Evolutionary conservation across 1,140 invertebrate species (phyloP).

Genomic region (Eurosta solidaginis): DNA sequence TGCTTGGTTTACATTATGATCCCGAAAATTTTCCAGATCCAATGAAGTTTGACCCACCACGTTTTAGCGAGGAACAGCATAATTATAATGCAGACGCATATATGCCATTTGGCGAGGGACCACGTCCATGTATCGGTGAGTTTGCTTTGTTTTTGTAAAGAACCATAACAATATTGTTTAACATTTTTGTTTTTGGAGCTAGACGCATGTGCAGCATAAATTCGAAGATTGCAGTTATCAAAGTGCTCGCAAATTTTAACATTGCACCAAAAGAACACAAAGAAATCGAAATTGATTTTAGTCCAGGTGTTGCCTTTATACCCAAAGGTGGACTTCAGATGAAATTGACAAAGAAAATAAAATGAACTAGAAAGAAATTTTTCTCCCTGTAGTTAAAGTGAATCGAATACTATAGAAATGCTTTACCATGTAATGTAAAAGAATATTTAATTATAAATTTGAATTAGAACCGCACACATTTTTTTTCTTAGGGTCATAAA

Average conservation of each 20-base stretch:
- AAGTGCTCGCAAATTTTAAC: slow-evolving; percentile 49
- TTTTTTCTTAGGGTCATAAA: no score
- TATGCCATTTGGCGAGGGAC: no score
- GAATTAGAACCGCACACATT: no score
- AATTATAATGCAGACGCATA: no score
- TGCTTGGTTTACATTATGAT: background rate
- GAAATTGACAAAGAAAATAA: slow-evolving; percentile 8
- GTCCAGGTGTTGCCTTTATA: background rate
- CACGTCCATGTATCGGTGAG: slow-evolving; percentile 69
- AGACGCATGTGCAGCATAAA: slow-evolving; percentile 51
- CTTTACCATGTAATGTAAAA: no score
- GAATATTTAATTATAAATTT: no score
- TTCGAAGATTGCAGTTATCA: slow-evolving; percentile 48
- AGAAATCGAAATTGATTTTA: slow-evolving; percentile 26
- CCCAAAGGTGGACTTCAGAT: background rate
- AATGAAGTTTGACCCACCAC: background rate
- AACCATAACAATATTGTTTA: background rate
- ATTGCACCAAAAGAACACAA: slow-evolving; percentile 31
- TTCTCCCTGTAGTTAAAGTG: no score
- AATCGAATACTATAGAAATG: no score
- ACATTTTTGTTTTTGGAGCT: slow-evolving; percentile 33
- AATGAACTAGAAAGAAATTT: no score
- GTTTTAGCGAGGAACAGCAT: no score
- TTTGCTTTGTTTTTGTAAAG: background rate
- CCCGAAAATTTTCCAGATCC: background rate